Evolutionary conservation across 2,888 invertebrate species (phyloP), one percentile per base, ranked within the genome.

Genomic region (Acrobasis consociella): DNA sequence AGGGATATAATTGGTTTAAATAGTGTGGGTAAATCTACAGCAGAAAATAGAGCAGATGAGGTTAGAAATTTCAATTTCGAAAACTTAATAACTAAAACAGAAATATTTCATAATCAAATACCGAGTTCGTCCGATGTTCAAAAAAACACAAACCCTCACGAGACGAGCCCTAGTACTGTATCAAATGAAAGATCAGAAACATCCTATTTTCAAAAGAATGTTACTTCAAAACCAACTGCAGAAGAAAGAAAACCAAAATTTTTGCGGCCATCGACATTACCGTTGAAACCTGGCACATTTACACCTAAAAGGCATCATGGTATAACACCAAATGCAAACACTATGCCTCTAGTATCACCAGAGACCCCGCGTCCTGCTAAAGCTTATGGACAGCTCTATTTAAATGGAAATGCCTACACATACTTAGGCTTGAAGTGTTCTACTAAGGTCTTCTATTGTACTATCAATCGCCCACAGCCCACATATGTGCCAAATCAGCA

Each of bases 371-470:
- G 98, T 15, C 97, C 97, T 1, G 96, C 96, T 50, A 98, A 98
- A 82, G 96, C 97, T 39, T 97, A 97, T 79, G 96, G 97, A 52
- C 97, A 98, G 83, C 94, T 97, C 64, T 97, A 97, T 86, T 91
- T 97, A 65, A 97, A 98, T 81, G 98, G 98, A 46, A 97, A 97
- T 80, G 97, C 97, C 50, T 98, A 98, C 83, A 98, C 98, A 55
- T 97, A 97, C 86, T 89, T 98, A 75, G 98, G 97, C 0, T 91
- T 98, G 64, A 98, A 98, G 87, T 97, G 97, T 83, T 97, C 97
- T 22, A 97, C 98, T 1, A 95, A 97, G 82, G 95, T 96, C 64
- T 98, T 97, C 74, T 99, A 97, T 85, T 99, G 99, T 78, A 98
- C 98, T 1, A 94, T 98, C 58, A 97, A 98, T 84, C 95, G 97